Base-by-base conservation (phyloP, 2,888 invertebrate genomes). In the Drosophila basisetae region DNA sequence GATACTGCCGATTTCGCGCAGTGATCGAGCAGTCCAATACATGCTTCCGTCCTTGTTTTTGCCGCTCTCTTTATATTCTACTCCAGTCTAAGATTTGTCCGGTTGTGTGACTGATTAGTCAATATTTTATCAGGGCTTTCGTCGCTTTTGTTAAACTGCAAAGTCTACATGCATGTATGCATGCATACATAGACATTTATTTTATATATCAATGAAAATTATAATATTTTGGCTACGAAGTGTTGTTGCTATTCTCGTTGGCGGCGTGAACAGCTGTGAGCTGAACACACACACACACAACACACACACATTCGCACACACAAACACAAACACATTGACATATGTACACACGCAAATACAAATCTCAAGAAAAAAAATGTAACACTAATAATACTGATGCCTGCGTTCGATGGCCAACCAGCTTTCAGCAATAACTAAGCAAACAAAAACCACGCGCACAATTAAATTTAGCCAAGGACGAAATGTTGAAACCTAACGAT, bases 261-360 rank as follows among this genome's bases (percentile, higher is more conserved):
- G 49, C 31, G 31, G 50, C 28, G 37, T 59, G 3, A 77, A 58
- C 73, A 61, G 74, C 74, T 75, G 73, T 72, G 53, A 37, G 28
- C 31, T 33, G 22, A 18, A 22, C 31, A 6, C 22, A 37, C n/a
- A 37, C 6, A 52, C n/a, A 54, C 10, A 55, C 37, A 31, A 22
- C 22, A 22, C 22, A 28, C 28, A 28, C 28, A 28, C 49, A 52
- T 22, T 25, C 5, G 5, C 9, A 31, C 31, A 37, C 13, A 43
- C 11, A 54, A n/a, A 41, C 43, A 31, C 35, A 52, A 39, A 6
- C 37, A 50, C 43, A 47, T 47, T 25, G 25, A 16, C 22, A 31
- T 33, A n/a, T n/a, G 28, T 13, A 30, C n/a, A 56, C 61, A 56
- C 33, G 30, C 33, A 31, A 35, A 54, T 16, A 37, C n/a, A 28